A percentile compares a stretch with the other conserved stretches of the same genome.
These are phyloP conservation scores for Lepus townsendii DNA, from an alignment of 2,797 vertebrate species.

Conservation along the genomic window DNA sequence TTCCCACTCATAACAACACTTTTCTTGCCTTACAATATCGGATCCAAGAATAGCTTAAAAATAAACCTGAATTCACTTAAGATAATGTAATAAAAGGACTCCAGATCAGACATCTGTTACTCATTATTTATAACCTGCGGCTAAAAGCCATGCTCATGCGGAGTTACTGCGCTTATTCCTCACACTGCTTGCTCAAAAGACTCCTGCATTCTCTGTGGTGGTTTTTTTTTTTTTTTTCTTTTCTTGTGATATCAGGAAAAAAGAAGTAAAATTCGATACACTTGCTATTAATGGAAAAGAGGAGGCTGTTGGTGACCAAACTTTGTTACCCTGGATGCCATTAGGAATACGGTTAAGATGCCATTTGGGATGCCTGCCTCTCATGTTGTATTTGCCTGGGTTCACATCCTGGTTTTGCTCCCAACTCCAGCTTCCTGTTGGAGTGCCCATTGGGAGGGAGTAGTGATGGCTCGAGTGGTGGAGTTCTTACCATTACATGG, in stretches of 20 bases:
- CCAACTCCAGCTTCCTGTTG: too few species aligned
- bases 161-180: slow-evolving; percentile 61
- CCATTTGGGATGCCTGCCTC: too few species aligned
- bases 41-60: slow-evolving; percentile 68
- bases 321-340: not conserved
- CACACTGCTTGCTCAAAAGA: slow-evolving; percentile 42
- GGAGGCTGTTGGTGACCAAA: not conserved
- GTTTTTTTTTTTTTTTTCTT: slow-evolving; percentile 31
- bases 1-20: slow-evolving; percentile 58
- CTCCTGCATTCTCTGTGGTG: slow-evolving; percentile 23
- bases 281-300: not conserved
- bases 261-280: slow-evolving; percentile 30
- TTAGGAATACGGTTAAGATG: too few species aligned
- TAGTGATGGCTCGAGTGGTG: too few species aligned
- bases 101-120: slow-evolving; percentile 42
- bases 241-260: slow-evolving; percentile 1
- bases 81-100: slow-evolving; percentile 63
- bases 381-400: too few species aligned
- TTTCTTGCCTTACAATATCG: slow-evolving; percentile 58
- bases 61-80: slow-evolving; percentile 57
- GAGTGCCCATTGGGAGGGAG: too few species aligned
- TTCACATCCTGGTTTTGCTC: too few species aligned
- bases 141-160: slow-evolving; percentile 46
- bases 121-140: slow-evolving; percentile 64
- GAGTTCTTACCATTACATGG: too few species aligned